These are phyloP conservation scores for Fringilla coelebs DNA, from an alignment of 2,797 vertebrate genomes.

Conservation along the genomic window DNA sequence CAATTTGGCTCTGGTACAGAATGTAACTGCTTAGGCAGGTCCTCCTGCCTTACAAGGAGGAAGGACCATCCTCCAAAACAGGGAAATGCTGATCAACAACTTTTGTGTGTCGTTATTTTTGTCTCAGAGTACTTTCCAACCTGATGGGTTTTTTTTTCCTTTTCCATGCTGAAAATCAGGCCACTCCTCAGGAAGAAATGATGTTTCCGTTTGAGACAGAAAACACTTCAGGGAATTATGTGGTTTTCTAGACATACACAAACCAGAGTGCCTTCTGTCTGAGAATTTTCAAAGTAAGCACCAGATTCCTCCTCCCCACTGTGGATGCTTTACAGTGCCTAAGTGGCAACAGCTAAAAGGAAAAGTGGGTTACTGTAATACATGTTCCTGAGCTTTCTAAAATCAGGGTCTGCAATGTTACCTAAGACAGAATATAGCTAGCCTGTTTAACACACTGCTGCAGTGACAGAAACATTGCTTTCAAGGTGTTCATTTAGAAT, in stretches of 20 bases:
- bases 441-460: not conserved
- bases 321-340: not conserved
- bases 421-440: not conserved
- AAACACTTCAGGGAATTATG: not conserved
- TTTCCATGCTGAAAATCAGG: not conserved
- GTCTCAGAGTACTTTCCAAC: not conserved
- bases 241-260: not conserved
- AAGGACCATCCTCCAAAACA: not conserved
- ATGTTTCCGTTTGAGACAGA: not conserved
- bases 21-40: not conserved
- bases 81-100: not conserved
- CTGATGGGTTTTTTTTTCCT: not conserved
- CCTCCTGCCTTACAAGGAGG: not conserved
- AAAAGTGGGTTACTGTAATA: not conserved
- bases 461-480: not conserved
- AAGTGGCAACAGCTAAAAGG: not conserved
- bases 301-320: not conserved
- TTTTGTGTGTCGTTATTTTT: not conserved
- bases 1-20: accelerated
- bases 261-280: not conserved
- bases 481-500: not conserved
- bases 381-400: not conserved
- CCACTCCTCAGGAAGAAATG: not conserved
- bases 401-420: not conserved
- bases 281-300: not conserved